Conservation (phyloP, 2,113 vertebrate species). For the Lutjanus erythropterus region DNA sequence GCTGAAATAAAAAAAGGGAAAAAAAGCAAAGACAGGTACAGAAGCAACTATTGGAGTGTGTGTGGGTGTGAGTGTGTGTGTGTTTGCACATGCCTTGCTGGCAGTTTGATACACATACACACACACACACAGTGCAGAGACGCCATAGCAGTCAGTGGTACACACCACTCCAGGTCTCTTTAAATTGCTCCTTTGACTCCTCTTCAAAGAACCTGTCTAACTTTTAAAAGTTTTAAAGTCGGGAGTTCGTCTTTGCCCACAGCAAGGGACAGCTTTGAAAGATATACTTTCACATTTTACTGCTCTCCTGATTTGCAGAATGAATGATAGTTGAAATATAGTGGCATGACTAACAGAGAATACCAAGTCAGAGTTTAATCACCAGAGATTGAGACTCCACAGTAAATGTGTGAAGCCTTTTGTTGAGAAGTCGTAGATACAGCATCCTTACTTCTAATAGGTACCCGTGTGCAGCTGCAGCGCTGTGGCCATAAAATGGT, state of each 20-base stretch:
- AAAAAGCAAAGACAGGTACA: slow-evolving; percentile 80
- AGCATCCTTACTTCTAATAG: slow-evolving; percentile 2
- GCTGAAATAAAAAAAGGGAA: slow-evolving; percentile 78
- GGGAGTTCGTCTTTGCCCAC: slow-evolving; percentile 81
- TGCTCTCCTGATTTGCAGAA: slow-evolving; percentile 74
- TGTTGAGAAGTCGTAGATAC: slow-evolving; percentile 24
- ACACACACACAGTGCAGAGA: slow-evolving; percentile 56
- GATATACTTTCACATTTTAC: slow-evolving; percentile 76
- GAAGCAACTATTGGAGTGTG: slow-evolving; percentile 78
- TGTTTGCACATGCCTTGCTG: slow-evolving; percentile 71
- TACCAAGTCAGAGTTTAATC: slow-evolving; percentile 81
- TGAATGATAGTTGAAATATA: slow-evolving; percentile 75
- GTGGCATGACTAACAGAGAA: slow-evolving; percentile 72
- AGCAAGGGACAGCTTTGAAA: slow-evolving; percentile 84
- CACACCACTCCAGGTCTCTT: slow-evolving; percentile 81
- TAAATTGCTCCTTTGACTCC: slow-evolving; percentile 85
- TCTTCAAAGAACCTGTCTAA: slow-evolving; percentile 78
- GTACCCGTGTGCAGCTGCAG: background rate
- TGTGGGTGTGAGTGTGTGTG: slow-evolving; percentile 55
- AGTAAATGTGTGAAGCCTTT: slow-evolving; percentile 40
- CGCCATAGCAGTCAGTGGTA: slow-evolving; percentile 58
- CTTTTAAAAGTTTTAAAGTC: slow-evolving; percentile 81
- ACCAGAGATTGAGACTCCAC: slow-evolving; percentile 67
- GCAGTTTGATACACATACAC: slow-evolving; percentile 63
- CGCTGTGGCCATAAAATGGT: slow-evolving; percentile 16